Evolutionary conservation across 2,113 vertebrate genomes (phyloP).

Genomic region (Gnathonemus longibarbis): DNA sequence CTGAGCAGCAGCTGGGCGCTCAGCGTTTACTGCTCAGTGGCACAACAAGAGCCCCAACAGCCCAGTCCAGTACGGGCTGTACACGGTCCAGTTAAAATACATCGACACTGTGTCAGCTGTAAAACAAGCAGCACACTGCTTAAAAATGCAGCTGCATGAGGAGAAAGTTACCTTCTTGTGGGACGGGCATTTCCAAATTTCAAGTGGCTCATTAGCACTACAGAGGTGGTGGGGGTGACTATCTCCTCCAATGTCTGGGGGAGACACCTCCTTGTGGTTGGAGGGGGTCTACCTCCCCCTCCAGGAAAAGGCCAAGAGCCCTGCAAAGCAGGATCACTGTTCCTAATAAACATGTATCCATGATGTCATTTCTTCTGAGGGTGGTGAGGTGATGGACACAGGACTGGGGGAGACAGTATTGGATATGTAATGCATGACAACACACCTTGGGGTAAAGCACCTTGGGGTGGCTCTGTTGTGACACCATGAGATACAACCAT

Average conservation of each 20-base stretch:
- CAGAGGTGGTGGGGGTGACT: background rate
- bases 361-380: background rate
- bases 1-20: constrained; percentile 15
- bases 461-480: background rate
- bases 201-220: background rate
- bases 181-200: background rate
- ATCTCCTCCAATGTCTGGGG: background rate
- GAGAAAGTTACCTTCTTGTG: too few species aligned
- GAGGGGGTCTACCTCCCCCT: background rate
- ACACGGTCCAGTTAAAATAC: background rate
- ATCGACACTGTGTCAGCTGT: background rate
- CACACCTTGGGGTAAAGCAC: background rate
- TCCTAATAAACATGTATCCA: background rate
- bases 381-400: background rate
- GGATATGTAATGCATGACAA: background rate
- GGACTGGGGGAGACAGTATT: constrained; percentile 2
- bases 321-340: background rate
- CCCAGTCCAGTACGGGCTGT: background rate
- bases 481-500: background rate
- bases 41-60: background rate
- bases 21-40: constrained; percentile 48
- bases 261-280: background rate
- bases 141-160: background rate
- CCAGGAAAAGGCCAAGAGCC: constrained; percentile 14
- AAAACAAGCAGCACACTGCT: background rate